A percentile compares a stretch with the other conserved stretches of the same genome.
phyloP scores from a whole-genome alignment of 2,113 vertebrate species.

The Piprites chloris region DNA sequence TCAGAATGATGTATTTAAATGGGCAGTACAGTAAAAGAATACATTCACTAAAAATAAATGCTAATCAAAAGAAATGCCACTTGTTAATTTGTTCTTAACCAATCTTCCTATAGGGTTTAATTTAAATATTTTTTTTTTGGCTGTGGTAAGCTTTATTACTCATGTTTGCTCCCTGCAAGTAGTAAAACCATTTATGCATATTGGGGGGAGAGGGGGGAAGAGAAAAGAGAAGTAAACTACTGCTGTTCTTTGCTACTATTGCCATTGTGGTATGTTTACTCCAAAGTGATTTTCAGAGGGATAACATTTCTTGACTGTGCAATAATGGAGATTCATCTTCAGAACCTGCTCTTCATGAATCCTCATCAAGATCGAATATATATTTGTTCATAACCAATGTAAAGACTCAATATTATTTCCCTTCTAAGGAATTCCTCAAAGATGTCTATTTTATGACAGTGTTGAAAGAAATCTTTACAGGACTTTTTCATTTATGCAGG shows the following conservation, averaged over 20 bases:
- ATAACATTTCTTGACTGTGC: not conserved
- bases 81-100: not conserved
- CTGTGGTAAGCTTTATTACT: not conserved
- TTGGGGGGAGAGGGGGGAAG: accelerated
- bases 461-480: not conserved
- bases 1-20: not conserved
- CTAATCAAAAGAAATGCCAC: not conserved
- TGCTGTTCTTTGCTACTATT: not conserved
- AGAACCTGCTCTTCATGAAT: not conserved
- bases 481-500: not conserved
- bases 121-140: not conserved
- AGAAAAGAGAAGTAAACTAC: not conserved
- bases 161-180: not conserved
- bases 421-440: not conserved
- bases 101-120: not conserved
- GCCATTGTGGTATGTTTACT: not conserved
- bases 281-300: not conserved
- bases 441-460: not conserved
- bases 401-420: not conserved
- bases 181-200: not conserved
- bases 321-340: not conserved
- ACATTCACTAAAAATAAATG: not conserved
- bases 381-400: not conserved
- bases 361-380: not conserved
- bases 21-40: not conserved